phyloP scores from a whole-genome alignment of 2,113 vertebrate species.

The Plecotus auritus region DNA sequence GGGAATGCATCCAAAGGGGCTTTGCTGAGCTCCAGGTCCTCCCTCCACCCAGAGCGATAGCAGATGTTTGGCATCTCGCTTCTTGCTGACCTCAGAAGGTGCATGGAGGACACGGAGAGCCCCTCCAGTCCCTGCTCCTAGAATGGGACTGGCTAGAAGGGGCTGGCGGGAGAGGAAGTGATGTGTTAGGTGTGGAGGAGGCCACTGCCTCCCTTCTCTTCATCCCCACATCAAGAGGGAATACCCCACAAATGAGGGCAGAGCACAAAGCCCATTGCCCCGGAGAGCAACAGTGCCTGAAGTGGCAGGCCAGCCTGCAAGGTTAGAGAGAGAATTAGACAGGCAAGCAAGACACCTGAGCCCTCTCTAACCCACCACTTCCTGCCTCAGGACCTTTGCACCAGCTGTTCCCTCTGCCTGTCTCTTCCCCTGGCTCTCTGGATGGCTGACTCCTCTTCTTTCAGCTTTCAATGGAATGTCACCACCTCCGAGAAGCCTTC shows the following conservation, averaged over 20 bases:
- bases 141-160: not conserved
- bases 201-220: not conserved
- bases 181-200: not conserved
- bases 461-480: not conserved
- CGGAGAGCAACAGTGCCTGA: not conserved
- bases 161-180: not conserved
- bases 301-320: not conserved
- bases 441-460: not conserved
- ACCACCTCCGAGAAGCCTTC: not conserved
- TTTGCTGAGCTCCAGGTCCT: rapidly evolving
- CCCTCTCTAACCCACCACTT: not conserved
- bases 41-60: not conserved
- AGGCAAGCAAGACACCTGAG: rapidly evolving
- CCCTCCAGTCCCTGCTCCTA: not conserved
- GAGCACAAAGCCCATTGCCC: not conserved
- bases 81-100: not conserved
- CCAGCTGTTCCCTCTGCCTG: not conserved
- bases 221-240: not conserved
- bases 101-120: not conserved
- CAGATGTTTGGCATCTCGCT: slow-evolving; percentile 29
- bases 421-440: not conserved
- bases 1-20: not conserved
- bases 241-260: not conserved
- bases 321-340: not conserved
- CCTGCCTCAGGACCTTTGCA: not conserved